These are phyloP conservation scores for Drosophila multiciliata DNA, from an alignment of 2,888 invertebrate species.

Conservation along the genomic window DNA sequence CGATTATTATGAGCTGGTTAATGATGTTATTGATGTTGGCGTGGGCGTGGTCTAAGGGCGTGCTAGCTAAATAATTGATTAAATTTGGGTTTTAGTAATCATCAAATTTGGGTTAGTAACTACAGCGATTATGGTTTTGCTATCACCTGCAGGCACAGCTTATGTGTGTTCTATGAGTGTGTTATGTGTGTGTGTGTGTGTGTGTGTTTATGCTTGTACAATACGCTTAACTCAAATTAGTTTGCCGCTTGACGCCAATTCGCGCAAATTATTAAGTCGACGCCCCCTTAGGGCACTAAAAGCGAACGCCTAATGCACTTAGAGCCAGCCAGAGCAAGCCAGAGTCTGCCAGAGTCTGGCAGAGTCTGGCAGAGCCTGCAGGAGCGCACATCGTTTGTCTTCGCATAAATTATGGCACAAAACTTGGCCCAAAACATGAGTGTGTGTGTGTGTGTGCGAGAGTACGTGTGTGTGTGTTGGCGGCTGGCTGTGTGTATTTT, in stretches of 20 bases:
- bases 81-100: slow-evolving; percentile 34
- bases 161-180: not conserved
- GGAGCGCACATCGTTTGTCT: slow-evolving; percentile 58
- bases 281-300: slow-evolving; percentile 61
- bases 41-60: slow-evolving; percentile 31
- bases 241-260: slow-evolving; percentile 75
- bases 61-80: slow-evolving; percentile 55
- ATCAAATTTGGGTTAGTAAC: slow-evolving; percentile 24
- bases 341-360: not conserved
- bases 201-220: slow-evolving; percentile 42
- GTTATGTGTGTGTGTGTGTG: slow-evolving; percentile 13
- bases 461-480: not conserved
- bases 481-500: slow-evolving; percentile 15
- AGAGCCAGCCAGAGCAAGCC: slow-evolving; percentile 23
- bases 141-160: slow-evolving; percentile 15
- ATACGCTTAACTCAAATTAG: slow-evolving; percentile 76
- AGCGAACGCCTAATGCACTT: slow-evolving; percentile 68
- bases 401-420: slow-evolving; percentile 69
- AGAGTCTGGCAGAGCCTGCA: not conserved
- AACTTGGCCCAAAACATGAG: slow-evolving; percentile 6
- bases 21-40: slow-evolving; percentile 76
- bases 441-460: not conserved
- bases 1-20: slow-evolving; percentile 48
- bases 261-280: slow-evolving; percentile 75
- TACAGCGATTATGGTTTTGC: slow-evolving; percentile 7